Evolutionary conservation across 2,888 invertebrate species (phyloP), one percentile per base, ranked within the genome.

Genomic region (Diogma glabrata): DNA sequence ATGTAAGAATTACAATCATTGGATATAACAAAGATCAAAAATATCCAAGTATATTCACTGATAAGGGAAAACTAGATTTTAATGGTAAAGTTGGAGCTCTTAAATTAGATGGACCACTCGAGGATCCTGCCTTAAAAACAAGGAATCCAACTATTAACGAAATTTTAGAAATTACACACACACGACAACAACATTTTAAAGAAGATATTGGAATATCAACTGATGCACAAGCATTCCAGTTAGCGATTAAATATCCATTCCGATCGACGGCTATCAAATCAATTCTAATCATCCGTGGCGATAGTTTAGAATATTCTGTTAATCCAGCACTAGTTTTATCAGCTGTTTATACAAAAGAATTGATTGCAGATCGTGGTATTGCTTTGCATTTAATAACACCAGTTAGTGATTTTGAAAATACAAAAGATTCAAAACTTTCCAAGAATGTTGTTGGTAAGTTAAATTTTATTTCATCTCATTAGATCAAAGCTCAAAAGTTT

Each of bases 181-280:
- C 19, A 23, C 24, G 55, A 4, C 12, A 52, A 4, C 60, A 60
- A 49, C 60, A 58, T 12, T 2, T 70, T 6, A 54, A 64, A 7
- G 65, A 63, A 43, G 16, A 68, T 1, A 20, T 48, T 9, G 30
- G 76, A 36, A 54, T 77, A 2, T 72, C 73, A 55, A 72, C 80
- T 51, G 75, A 80, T 9, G 70, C 72, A n/a, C 69, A 68, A n/a
- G 82, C 84, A 0, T 82, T 85, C 67, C 61, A 71, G 10, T 74
- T 78, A 30, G 76, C 84, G 1, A 61, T 79, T 12, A 66, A 77
- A 1, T 82, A 86, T 67, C 87, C 87, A 1, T 85, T 85, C 72
- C 76, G 91, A 55, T 74, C 84, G 0, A 82, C 81, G 2, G 86
- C 90, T 1, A 75, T 82, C 40, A 90, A 87, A 63, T 78, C 81